Evolutionary conservation across 2,888 invertebrate genomes (phyloP).

Genomic region (Meteorus cinctellus): DNA sequence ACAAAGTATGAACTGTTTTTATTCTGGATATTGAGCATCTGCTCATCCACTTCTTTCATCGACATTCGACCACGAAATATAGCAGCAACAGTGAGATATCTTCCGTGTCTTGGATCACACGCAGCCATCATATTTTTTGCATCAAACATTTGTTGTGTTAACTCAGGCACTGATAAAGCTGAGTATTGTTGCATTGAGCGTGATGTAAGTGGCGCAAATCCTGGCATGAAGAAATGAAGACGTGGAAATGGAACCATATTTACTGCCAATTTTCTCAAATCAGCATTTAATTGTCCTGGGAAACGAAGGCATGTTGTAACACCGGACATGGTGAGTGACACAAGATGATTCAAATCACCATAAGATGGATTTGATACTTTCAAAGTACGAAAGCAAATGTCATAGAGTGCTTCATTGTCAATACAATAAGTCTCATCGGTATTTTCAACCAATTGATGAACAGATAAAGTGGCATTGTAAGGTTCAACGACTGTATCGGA

Average conservation of each 20-base stretch:
- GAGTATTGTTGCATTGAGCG: conserved; percentile 83
- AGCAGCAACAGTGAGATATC: conserved; percentile 84
- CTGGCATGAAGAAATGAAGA: conserved; percentile 93
- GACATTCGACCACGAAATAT: conserved; percentile 84
- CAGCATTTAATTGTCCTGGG: conserved; percentile 96
- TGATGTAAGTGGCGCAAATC: conserved; percentile 85
- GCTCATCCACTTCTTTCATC: conserved; percentile 85
- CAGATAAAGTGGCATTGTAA: conserved; percentile 92
- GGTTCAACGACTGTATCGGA: conserved; percentile 96
- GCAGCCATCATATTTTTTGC: conserved; percentile 89
- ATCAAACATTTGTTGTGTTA: conserved; percentile 88
- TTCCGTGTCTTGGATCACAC: conserved; percentile 83
- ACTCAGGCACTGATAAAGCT: conserved; percentile 85
- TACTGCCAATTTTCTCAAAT: conserved; percentile 92
- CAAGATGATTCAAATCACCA: conserved; percentile 94
- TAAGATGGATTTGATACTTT: conserved; percentile 94
- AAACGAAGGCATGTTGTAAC: conserved; percentile 93
- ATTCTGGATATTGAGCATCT: conserved; percentile 82
- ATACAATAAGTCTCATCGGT: conserved; percentile 95
- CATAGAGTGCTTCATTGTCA: conserved; percentile 94
- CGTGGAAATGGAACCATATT: conserved; percentile 98
- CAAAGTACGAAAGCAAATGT: conserved; percentile 94
- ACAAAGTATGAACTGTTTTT: conserved; percentile 82
- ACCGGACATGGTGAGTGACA: conserved; percentile 90
- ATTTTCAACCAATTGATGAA: conserved; percentile 93